Evolutionary conservation across 2,113 vertebrate genomes (phyloP).

Genomic region (Saccopteryx leptura): DNA sequence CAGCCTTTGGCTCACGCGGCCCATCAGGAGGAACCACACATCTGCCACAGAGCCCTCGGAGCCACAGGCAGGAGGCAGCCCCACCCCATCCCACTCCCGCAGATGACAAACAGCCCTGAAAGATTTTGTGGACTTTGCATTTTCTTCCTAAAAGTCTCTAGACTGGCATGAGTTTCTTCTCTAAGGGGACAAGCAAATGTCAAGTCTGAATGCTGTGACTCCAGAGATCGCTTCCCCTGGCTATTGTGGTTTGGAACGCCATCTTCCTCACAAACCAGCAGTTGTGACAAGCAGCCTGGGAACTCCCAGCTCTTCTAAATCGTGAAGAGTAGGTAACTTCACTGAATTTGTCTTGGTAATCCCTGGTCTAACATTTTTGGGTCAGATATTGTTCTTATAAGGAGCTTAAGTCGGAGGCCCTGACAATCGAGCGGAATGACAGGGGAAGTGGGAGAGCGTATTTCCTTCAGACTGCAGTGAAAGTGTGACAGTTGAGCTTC

Average conservation of each 20-base stretch:
- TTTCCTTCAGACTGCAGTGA: background rate
- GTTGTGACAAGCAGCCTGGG: background rate
- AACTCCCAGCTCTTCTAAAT: background rate
- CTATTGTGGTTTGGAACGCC: background rate
- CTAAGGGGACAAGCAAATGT: slow-evolving; percentile 5
- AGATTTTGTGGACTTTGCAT: slow-evolving; percentile 62
- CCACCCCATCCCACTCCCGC: background rate
- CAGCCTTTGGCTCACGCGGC: background rate
- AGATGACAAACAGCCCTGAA: background rate
- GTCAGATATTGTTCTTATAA: slow-evolving; percentile 43
- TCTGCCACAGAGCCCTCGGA: slow-evolving; percentile 50
- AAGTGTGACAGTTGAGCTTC: slow-evolving; percentile 63
- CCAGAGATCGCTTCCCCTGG: slow-evolving; percentile 20
- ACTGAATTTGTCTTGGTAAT: background rate
- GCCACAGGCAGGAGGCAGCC: slow-evolving; percentile 49
- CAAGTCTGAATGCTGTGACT: background rate
- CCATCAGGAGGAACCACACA: background rate
- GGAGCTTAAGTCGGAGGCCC: slow-evolving; percentile 45
- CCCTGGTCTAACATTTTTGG: slow-evolving; percentile 55
- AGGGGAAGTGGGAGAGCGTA: background rate
- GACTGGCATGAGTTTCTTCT: background rate
- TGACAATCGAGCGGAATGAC: slow-evolving; percentile 50
- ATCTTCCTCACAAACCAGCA: background rate
- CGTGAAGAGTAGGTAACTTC: background rate
- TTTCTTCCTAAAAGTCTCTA: slow-evolving; percentile 6